Base-by-base conservation (phyloP, 2,888 invertebrate species). In the Cremastinae sp. region DNA sequence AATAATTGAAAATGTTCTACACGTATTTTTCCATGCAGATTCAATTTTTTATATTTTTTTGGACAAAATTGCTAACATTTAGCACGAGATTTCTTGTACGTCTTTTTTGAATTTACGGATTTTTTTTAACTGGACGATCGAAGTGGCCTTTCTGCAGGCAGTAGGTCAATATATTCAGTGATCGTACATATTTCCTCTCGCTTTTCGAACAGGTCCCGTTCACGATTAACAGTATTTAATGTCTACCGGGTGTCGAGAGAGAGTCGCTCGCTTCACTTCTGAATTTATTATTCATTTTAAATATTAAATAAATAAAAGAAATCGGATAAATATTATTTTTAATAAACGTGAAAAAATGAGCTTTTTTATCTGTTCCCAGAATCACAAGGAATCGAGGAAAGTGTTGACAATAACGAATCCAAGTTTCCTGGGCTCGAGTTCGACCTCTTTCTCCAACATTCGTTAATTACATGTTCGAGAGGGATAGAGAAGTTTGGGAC, bases 101-200 rank as follows among this genome's bases (percentile, higher is more conserved):
- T n/a, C n/a, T n/a, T n/a, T n/a, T n/a, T n/a, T n/a, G n/a, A n/a
- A n/a, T n/a, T n/a, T 47, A 28, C 56, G 41, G 49, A 37, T 39
- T 10, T 1, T 10, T 28, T 58, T 41, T 66, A 37, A 8, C 43
- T 20, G 39, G 9, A n/a, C 28, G 41, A 45, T 9, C 35, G 14
- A 5, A 35, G 12, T n/a, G 12, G 10, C 74, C 51, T 66, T 66
- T 65, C 16, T 53, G n/a, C 58, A 49, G 53, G 62, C 74, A 82
- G 82, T 83, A 82, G 83, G 83, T 83, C 83, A 83, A 80, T 77
- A 75, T 72, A 77, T 79, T 78, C 79, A 65, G 64, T 41, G 37
- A 49, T 41, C 39, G 47, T 55, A 55, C 45, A 51, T 68, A 71
- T 71, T 1, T 35, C 73, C 78, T 82, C 75, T 78, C 68, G 66